Evolutionary conservation across 2,113 vertebrate genomes (phyloP).

Genomic region (Halichoerus grypus): DNA sequence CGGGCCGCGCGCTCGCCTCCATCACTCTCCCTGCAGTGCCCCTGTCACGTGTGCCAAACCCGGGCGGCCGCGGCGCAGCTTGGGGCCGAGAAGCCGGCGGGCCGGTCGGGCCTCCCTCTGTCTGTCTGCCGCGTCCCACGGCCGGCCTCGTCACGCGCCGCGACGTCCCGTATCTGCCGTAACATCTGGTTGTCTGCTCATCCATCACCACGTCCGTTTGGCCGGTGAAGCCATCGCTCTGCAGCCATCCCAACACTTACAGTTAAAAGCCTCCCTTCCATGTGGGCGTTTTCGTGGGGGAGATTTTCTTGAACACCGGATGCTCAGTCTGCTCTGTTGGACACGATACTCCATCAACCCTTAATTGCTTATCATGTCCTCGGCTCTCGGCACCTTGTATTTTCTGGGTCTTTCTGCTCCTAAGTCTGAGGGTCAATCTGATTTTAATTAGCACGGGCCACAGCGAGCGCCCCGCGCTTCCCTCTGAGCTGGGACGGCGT

Average conservation of each 20-base stretch:
- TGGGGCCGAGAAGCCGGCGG: background rate
- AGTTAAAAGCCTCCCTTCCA: rapidly evolving
- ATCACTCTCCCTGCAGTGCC: conserved; percentile 54
- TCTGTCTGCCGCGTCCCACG: background rate
- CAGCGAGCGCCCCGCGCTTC: rapidly evolving
- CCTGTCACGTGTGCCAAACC: background rate
- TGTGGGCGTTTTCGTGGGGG: rapidly evolving
- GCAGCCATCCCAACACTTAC: rapidly evolving
- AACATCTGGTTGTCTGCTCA: background rate
- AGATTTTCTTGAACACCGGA: background rate
- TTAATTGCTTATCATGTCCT: rapidly evolving
- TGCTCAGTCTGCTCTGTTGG: rapidly evolving
- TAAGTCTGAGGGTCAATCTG: too few relatives aligned
- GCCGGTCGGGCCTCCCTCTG: rapidly evolving
- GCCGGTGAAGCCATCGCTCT: background rate
- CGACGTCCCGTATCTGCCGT: rapidly evolving
- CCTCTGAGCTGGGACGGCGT: rapidly evolving
- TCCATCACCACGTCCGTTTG: rapidly evolving
- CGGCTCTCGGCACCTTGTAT: background rate
- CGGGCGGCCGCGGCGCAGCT: rapidly evolving
- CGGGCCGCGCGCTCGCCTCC: background rate
- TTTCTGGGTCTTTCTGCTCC: background rate
- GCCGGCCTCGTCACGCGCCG: rapidly evolving
- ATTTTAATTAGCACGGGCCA: background rate
- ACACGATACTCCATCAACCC: rapidly evolving